Percentiles rank a stretch among this genome's conserved stretches.
Conservation (phyloP, 2,888 invertebrate species). For the Machimus rusticus region DNA sequence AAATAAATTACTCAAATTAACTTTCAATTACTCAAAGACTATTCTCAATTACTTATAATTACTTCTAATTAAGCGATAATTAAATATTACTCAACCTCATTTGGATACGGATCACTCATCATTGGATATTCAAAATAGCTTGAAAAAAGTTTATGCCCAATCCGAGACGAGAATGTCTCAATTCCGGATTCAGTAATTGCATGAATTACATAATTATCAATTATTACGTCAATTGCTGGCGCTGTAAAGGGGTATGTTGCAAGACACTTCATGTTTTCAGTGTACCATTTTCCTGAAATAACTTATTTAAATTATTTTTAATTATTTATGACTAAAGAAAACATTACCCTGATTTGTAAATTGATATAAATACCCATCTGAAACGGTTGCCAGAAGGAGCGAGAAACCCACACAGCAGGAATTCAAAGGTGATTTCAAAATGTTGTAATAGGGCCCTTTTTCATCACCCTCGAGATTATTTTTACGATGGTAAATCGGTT, state of each 20-base stretch:
- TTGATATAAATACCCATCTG: slow-evolving; percentile 78
- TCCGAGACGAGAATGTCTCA: slow-evolving; percentile 76
- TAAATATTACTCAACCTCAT: slow-evolving; percentile 50
- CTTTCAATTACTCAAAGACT: no score
- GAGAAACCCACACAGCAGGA: slow-evolving; percentile 68
- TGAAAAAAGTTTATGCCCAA: slow-evolving; percentile 69
- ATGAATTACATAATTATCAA: slow-evolving; percentile 75
- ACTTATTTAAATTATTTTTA: background rate
- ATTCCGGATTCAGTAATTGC: slow-evolving; percentile 78
- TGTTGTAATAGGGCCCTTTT: slow-evolving; percentile 49
- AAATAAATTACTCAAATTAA: background rate
- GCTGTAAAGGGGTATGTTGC: slow-evolving; percentile 77
- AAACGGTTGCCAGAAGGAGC: slow-evolving; percentile 70
- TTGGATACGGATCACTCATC: slow-evolving; percentile 57
- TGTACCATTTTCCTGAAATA: slow-evolving; percentile 59
- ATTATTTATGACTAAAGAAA: background rate
- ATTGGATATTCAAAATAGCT: slow-evolving; percentile 62
- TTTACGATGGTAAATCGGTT: slow-evolving; percentile 58
- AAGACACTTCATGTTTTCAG: slow-evolving; percentile 66
- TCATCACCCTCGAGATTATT: slow-evolving; percentile 37
- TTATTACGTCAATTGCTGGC: slow-evolving; percentile 70
- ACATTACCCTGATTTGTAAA: slow-evolving; percentile 65
- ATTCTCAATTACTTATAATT: background rate
- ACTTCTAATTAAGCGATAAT: background rate
- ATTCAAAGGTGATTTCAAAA: slow-evolving; percentile 66